These are phyloP conservation scores for Drosophila mayaguana DNA, from an alignment of 2,888 invertebrate species.

Conservation along the genomic window DNA sequence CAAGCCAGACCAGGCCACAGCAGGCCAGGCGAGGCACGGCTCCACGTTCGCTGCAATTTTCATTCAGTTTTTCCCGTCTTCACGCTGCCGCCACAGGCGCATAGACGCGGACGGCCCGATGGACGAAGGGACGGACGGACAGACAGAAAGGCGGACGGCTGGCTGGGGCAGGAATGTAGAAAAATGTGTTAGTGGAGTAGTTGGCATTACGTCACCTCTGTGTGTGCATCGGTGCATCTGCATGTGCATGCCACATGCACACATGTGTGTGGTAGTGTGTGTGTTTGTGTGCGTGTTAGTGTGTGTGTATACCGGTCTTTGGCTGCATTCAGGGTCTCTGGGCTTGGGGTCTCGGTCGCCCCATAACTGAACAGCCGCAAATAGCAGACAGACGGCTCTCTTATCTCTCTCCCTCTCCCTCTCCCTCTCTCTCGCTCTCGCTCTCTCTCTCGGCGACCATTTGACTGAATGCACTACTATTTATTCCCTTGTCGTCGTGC, in stretches of 20 bases:
- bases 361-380: conserved; percentile 41
- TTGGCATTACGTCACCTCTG: conserved; percentile 85
- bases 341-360: conserved; percentile 68
- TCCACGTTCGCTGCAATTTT: conserved; percentile 53
- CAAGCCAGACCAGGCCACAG: neutral
- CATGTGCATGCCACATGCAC: conserved; percentile 13
- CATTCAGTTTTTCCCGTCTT: conserved; percentile 54
- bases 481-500: conserved; percentile 18
- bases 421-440: neutral
- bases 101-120: conserved; percentile 24
- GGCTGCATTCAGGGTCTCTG: conserved; percentile 61
- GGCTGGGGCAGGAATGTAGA: conserved; percentile 82
- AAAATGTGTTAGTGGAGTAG: conserved; percentile 85
- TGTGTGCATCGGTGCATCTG: conserved; percentile 32
- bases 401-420: neutral
- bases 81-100: conserved; percentile 21
- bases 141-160: conserved; percentile 13
- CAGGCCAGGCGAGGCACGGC: conserved; percentile 23
- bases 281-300: conserved; percentile 12
- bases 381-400: conserved; percentile 11
- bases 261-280: neutral
- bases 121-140: neutral
- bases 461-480: conserved; percentile 30
- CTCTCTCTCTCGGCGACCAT: conserved; percentile 21
- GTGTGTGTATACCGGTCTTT: conserved; percentile 43